Evolutionary conservation across 1,140 invertebrate species (phyloP).

Genomic region (Lysiphlebus fabarum): DNA sequence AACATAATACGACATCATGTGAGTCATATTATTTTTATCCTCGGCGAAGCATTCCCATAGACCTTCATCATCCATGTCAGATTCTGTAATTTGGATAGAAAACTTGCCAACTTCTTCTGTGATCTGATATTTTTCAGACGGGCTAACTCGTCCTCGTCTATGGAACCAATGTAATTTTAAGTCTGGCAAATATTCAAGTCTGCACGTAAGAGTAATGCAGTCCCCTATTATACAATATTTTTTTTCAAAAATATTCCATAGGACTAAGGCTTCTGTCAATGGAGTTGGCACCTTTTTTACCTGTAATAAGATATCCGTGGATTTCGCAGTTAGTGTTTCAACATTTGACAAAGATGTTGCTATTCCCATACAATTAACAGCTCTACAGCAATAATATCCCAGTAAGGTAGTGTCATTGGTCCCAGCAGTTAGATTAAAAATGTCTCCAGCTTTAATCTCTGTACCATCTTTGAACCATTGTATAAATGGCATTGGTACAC

Average conservation of each 20-base stretch:
- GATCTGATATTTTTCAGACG: constrained; percentile 65
- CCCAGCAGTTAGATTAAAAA: constrained; percentile 79
- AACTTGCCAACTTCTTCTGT: constrained; percentile 78
- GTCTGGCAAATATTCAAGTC: constrained; percentile 80
- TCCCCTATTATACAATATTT: constrained; percentile 75
- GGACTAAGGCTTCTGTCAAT: constrained; percentile 57
- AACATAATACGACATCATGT: constrained; percentile 68
- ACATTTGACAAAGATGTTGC: constrained; percentile 78
- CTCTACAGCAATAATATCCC: constrained; percentile 81
- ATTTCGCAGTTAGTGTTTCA: constrained; percentile 69
- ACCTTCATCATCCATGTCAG: constrained; percentile 77
- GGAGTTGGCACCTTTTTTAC: constrained; percentile 62
- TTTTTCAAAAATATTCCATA: constrained; percentile 66
- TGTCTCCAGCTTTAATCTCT: constrained; percentile 83
- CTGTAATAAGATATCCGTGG: constrained; percentile 63
- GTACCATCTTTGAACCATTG: constrained; percentile 82
- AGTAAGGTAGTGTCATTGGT: constrained; percentile 77
- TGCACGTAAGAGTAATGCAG: constrained; percentile 66
- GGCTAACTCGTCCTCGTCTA: constrained; percentile 70
- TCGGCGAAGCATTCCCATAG: constrained; percentile 86
- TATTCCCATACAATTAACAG: constrained; percentile 82
- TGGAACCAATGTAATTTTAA: constrained; percentile 82
- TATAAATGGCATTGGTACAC: constrained; percentile 76
- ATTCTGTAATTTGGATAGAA: constrained; percentile 67
- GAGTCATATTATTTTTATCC: constrained; percentile 67